Conservation (phyloP, 2,797 vertebrate species). For the Vireo griseus region DNA sequence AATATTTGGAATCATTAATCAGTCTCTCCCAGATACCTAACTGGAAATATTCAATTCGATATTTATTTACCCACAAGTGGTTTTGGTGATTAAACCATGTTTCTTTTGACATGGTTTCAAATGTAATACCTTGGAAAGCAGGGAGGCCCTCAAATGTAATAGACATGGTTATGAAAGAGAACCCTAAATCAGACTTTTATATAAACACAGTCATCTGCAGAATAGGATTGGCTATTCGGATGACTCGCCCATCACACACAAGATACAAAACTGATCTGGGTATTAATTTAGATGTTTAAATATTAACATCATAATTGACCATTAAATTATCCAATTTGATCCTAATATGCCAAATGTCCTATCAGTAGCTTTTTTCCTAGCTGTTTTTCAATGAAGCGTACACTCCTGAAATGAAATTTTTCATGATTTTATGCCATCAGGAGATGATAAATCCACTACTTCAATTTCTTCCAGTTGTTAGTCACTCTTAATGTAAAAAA, state of each 20-base stretch:
- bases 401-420: not conserved
- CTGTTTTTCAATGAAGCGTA: not conserved
- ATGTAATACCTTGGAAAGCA: not conserved
- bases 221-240: not conserved
- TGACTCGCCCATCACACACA: fast-evolving
- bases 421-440: not conserved
- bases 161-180: not conserved
- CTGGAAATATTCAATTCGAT: not conserved
- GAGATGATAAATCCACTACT: not conserved
- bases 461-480: not conserved
- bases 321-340: not conserved
- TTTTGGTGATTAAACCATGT: not conserved
- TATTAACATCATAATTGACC: not conserved
- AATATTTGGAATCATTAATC: not conserved
- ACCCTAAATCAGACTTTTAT: not conserved
- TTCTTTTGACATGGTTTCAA: not conserved
- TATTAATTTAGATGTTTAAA: not conserved
- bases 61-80: not conserved
- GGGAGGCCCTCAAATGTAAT: not conserved
- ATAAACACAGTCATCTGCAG: not conserved
- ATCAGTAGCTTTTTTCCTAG: not conserved
- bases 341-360: not conserved
- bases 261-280: not conserved
- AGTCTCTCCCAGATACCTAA: not conserved
- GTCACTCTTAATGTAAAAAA: not conserved